Evolutionary conservation across 2,888 invertebrate genomes (phyloP), one percentile per base, ranked within the genome.

Genomic region (Prosopocoilus inquinatus): DNA sequence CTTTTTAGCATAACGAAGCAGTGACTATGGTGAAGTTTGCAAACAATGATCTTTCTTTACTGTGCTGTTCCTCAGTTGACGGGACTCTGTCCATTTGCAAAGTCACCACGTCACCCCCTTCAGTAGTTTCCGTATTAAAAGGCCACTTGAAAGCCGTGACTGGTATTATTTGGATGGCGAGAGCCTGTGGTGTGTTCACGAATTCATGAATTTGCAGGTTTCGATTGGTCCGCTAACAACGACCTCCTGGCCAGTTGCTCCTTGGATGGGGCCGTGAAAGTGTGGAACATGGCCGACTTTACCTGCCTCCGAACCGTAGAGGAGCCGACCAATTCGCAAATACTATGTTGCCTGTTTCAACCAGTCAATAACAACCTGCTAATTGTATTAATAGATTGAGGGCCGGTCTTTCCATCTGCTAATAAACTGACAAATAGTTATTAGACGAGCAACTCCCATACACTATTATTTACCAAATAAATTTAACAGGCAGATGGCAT

Each of bases 351-450:
- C 74, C 81, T 84, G 47, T 93, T 93, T 77, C 89, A 91, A 71
- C 92, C 92, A 0, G 83, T 87, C 44, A 94, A 93, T 72, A 92
- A 92, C 71, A 93, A 93, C 76, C 85, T 92, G 80, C 86, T 92
- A 65, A 85, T 91, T 68, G 89, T 89, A 88, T 87, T 87, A n/a
- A n/a, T n/a, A n/a, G n/a, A 86, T 86, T 84, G n/a, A n/a, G n/a
- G n/a, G n/a, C n/a, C n/a, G n/a, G n/a, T n/a, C n/a, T n/a, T n/a
- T n/a, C n/a, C n/a, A n/a, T n/a, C n/a, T n/a, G n/a, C n/a, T n/a
- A n/a, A n/a, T 78, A 13, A 34, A 11, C n/a, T n/a, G n/a, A n/a
- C n/a, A n/a, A n/a, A n/a, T n/a, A n/a, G n/a, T n/a, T n/a, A n/a
- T n/a, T n/a, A n/a, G n/a, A n/a, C n/a, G n/a, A n/a, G n/a, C n/a